Base-by-base conservation (phyloP, 2,113 vertebrate genomes). In the Paralichthys olivaceus region DNA sequence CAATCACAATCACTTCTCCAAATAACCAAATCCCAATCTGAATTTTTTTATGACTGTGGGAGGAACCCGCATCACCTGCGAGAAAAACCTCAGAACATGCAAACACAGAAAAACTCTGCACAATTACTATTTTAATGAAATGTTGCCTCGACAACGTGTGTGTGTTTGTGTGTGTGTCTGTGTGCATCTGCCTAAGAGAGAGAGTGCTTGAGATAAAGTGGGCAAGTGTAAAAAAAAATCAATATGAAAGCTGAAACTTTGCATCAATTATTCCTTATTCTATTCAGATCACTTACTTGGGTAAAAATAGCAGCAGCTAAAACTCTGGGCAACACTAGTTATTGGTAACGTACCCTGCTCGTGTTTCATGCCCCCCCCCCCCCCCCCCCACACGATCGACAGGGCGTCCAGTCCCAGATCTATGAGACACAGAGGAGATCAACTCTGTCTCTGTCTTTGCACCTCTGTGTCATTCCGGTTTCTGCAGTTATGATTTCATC, bases 231-330 rank as follows among this genome's bases (percentile, higher is more conserved):
- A 19, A 47, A 15, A 19, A 0, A 5, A 47, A 47, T 17, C 23
- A 11, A 7, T 12, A 37, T 37, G 56, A n/a, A 68, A 72, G 20
- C 29, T 54, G 51, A 49, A 63, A 65, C 56, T 47, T 11, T 22
- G 45, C 80, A 62, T 66, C 43, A 59, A 7, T 65, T 51, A 19
- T 80, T 80, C 45, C 32, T 62, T 47, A 77, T 75, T 64, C 67
- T 13, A 75, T 20, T 62, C 2, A 47, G 61, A 12, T 77, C 23
- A 53, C 63, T 71, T 29, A 59, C 57, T 22, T 0, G 3, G 29
- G 9, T 72, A 77, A 77, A 73, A 80, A 83, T 69, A 80, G 68
- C 37, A 57, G 55, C 53, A 68, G 57, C 59, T 68, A 37, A 81
- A 82, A 57, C 22, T 63, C 5, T 37, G 22, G 29, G 58, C 60